phyloP scores from a whole-genome alignment of 2,797 vertebrate genomes.

The Thalassophryne amazonica region DNA sequence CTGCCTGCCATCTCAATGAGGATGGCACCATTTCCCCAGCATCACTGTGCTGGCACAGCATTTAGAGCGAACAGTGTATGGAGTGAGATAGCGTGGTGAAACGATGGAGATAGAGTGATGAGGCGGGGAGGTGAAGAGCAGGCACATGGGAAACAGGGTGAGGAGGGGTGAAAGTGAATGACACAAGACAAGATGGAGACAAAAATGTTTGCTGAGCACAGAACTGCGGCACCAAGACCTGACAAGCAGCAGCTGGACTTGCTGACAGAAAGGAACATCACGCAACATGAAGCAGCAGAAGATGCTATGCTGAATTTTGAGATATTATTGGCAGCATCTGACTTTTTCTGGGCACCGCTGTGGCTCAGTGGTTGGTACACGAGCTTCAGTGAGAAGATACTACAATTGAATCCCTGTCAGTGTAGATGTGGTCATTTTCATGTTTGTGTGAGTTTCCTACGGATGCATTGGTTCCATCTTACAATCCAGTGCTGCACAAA shows the following conservation, averaged over 20 bases:
- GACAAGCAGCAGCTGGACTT: conserved; percentile 37
- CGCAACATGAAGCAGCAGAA: conserved; percentile 10
- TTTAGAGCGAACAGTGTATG: conserved; percentile 58
- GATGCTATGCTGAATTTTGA: conserved; percentile 33
- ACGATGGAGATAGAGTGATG: conserved; percentile 52
- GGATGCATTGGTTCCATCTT: not conserved
- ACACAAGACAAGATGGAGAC: conserved; percentile 63
- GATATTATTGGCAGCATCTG: conserved; percentile 11
- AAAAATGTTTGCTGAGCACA: conserved; percentile 64
- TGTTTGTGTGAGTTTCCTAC: not conserved
- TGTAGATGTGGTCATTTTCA: not conserved
- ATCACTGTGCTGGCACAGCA: conserved; percentile 65
- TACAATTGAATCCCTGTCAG: conserved; percentile 2
- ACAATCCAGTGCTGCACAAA: not conserved
- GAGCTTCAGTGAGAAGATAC: conserved; percentile 10
- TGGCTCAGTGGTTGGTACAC: conserved; percentile 15
- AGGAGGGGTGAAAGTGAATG: conserved; percentile 50
- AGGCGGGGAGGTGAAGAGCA: conserved; percentile 51
- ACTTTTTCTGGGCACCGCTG: conserved; percentile 10
- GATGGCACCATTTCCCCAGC: conserved; percentile 56
- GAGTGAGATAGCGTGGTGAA: conserved; percentile 54
- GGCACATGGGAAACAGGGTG: conserved; percentile 30
- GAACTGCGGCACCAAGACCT: conserved; percentile 46
- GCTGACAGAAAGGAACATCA: conserved; percentile 26
- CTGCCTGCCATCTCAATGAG: conserved; percentile 54